Base-by-base conservation (phyloP, 2,797 vertebrate species). In the Sebastes diaconus region DNA sequence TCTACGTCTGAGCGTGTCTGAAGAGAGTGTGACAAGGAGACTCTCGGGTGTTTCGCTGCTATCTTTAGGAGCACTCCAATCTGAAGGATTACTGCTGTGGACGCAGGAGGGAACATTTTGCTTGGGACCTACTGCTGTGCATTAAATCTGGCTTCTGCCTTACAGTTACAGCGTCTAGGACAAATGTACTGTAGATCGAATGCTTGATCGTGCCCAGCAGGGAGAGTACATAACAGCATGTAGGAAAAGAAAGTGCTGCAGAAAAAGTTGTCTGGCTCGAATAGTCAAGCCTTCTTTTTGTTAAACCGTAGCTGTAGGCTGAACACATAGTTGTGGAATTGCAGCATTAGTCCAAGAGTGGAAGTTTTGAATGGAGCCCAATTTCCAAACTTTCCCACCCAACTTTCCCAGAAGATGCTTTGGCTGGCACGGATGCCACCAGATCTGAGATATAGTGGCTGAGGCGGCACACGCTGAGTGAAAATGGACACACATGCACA, bases 11-110 rank as follows among this genome's bases (percentile, higher is more conserved):
- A 90, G 89, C 84, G 83, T 88, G 90, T 90, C 84, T 91, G 83
- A 91, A 83, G 84, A 81, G 82, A 88, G 81, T 88, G 86, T 91
- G 88, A 92, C 90, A 88, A 90, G 92, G 84, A 91, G 92, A 85
- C 87, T 91, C 92, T 89, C 75, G 83, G 87, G 90, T 83, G 90
- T 83, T 86, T 87, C 3, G 67, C 88, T 88, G 83, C 89, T 93
- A 90, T 92, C 90, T 93, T 91, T 92, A 90, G 91, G 84, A 88
- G 80, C 90, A 85, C 91, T 91, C 74, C 87, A 88, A 79, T 92
- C 86, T 89, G 75, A 85, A 87, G 91, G 82, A 90, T 92, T 88
- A 91, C 87, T 80, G 54, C 82, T 87, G 83, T 77, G 70, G 86
- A 88, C 58, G 63, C 84, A 84, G 80, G 84, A 86, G 87, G 81